Evolutionary conservation across 2,888 invertebrate species (phyloP), one percentile per base, ranked within the genome.

Genomic region (Tuberolachnus salignus): DNA sequence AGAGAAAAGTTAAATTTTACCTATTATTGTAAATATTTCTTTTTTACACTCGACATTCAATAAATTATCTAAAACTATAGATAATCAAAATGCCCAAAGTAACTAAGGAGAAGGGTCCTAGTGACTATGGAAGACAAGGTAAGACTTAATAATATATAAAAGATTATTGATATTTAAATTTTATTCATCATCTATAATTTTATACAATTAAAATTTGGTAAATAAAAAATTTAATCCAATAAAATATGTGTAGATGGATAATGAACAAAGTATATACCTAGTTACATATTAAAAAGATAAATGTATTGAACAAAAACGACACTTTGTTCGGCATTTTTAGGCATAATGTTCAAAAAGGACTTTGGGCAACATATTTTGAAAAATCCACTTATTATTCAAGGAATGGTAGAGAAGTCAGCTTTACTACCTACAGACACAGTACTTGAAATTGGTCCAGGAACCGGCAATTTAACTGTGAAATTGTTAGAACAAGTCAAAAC

Each of bases 391-490:
- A 91, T 99, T 72, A 95, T 99, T 73, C 93, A 94, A 80, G 92
- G 92, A 66, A 98, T 99, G 93, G 88, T 99, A 78, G 97, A 99
- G 83, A 98, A 99, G 88, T 91, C 98, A 81, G 97, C 94, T 0
- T 84, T 99, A 9, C 88, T 95, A 81, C 91, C 95, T 10, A 97
- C 98, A 42, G 99, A 99, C 88, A 91, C 94, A 57, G 95, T 95
- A n/a, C 88, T 99, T 81, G 99, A 99, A 91, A 94, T 99, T 83
- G 99, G 99, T 85, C 97, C 99, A 34, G 99, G 99, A 86, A 99
- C 99, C 57, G 99, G 99, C 84, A 99, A 99, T 85, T 94, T 99
- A 93, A 99, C 99, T 0, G 91, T 97, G 0, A 94, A 95, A 85
- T 88, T 99, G 82, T 87, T 99, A 80, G 98, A 98, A 83, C 91